Conservation (phyloP, 2,888 invertebrate species). For the Drosophila paracracens region DNA sequence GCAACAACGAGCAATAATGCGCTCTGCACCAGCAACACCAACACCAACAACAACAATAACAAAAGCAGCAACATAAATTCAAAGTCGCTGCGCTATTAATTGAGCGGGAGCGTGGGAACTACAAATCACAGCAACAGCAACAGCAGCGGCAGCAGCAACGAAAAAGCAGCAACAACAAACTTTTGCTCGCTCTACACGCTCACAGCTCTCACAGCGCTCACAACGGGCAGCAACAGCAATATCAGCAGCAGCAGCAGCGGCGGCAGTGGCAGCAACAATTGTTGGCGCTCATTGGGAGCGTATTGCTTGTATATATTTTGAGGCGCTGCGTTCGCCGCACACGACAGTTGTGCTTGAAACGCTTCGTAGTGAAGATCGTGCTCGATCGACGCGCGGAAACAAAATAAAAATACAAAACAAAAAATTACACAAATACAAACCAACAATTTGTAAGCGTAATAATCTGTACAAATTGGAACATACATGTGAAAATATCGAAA, state of each 20-base stretch:
- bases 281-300: constrained; percentile 35
- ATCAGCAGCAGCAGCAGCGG: constrained; percentile 31
- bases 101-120: constrained; percentile 74
- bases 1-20: constrained; percentile 55
- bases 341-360: constrained; percentile 84
- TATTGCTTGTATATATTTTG: constrained; percentile 64
- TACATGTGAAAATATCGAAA: constrained; percentile 43
- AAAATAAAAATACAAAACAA: constrained; percentile 27
- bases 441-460: constrained; percentile 27
- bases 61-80: constrained; percentile 63
- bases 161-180: constrained; percentile 19
- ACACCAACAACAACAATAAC: constrained; percentile 20
- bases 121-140: constrained; percentile 63
- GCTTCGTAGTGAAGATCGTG: constrained; percentile 84
- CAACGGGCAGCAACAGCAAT: constrained; percentile 20
- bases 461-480: constrained; percentile 38
- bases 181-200: constrained; percentile 56
- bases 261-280: constrained; percentile 36
- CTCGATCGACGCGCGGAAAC: constrained; percentile 55
- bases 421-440: constrained; percentile 22
- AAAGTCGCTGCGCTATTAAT: constrained; percentile 64
- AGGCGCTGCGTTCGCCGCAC: constrained; percentile 60
- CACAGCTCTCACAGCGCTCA: constrained; percentile 55
- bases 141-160: constrained; percentile 11
- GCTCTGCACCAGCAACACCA: constrained; percentile 29